phyloP scores from a whole-genome alignment of 2,113 vertebrate species.

The Taurulus bubalis region DNA sequence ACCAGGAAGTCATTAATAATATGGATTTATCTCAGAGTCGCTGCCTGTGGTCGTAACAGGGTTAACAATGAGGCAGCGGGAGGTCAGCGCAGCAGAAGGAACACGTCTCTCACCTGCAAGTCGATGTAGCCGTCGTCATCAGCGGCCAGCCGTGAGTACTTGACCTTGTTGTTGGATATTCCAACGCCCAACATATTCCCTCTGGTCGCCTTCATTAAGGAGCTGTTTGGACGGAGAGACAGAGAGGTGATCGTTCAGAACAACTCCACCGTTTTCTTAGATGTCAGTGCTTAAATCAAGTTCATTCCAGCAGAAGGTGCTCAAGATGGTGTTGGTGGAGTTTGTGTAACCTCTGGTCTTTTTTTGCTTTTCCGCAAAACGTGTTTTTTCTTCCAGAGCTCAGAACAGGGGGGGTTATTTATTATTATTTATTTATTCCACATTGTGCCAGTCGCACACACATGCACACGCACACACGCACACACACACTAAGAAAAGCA shows the following conservation, averaged over 20 bases:
- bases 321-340: not conserved
- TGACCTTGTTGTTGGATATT: constrained; percentile 91
- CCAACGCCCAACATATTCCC: constrained; percentile 85
- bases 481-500: not conserved
- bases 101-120: constrained; percentile 87
- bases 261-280: not conserved
- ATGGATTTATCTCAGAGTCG: constrained; percentile 17
- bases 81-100: not conserved
- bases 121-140: constrained; percentile 96
- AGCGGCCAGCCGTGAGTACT: constrained; percentile 92
- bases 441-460: no score
- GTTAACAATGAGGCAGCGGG: not conserved
- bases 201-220: constrained; percentile 85
- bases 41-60: not conserved
- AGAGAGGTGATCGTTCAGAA: not conserved
- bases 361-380: no score
- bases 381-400: not conserved
- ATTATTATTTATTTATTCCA: no score
- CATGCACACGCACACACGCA: no score
- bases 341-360: no score
- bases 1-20: constrained; percentile 18
- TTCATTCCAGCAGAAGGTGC: not conserved
- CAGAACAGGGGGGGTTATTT: not conserved
- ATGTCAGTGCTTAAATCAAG: not conserved
- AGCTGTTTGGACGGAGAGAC: constrained; percentile 21